These are phyloP conservation scores for Ictalurus punctatus DNA, from an alignment of 2,113 vertebrate species.

Conservation along the genomic window DNA sequence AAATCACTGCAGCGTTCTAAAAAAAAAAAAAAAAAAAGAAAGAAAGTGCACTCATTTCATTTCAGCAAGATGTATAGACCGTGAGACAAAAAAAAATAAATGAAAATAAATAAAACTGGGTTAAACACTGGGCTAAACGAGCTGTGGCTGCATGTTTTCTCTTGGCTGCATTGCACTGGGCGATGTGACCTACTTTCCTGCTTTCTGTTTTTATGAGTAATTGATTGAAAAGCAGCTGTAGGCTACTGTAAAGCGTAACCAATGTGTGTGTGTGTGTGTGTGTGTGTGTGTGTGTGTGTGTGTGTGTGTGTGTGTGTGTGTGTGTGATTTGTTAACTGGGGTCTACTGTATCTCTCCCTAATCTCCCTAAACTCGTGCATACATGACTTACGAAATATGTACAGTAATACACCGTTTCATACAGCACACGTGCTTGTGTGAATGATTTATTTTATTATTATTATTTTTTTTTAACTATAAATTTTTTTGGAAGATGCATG, in stretches of 20 bases:
- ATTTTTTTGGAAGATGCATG: background rate
- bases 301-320: background rate
- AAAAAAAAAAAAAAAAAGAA: no score
- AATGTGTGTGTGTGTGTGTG: background rate
- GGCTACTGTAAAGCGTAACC: constrained; percentile 32
- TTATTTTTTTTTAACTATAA: background rate
- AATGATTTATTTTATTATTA: no score
- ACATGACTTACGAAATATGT: background rate
- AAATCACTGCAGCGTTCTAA: background rate
- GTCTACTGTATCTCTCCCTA: background rate
- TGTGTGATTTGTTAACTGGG: background rate
- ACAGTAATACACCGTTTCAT: background rate
- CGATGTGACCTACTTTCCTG: constrained; percentile 41
- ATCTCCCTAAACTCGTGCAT: background rate
- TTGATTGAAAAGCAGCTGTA: constrained; percentile 40
- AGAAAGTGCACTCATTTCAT: background rate
- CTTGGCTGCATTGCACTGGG: constrained; percentile 1
- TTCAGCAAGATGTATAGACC: background rate
- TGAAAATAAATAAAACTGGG: background rate
- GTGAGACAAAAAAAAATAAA: background rate
- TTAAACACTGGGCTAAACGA: constrained; percentile 11
- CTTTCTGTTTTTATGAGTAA: constrained; percentile 23
- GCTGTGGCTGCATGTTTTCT: background rate
- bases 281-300: background rate
- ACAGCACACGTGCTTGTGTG: background rate